Conservation (phyloP, 2,797 vertebrate species). For the Pterois miles region DNA sequence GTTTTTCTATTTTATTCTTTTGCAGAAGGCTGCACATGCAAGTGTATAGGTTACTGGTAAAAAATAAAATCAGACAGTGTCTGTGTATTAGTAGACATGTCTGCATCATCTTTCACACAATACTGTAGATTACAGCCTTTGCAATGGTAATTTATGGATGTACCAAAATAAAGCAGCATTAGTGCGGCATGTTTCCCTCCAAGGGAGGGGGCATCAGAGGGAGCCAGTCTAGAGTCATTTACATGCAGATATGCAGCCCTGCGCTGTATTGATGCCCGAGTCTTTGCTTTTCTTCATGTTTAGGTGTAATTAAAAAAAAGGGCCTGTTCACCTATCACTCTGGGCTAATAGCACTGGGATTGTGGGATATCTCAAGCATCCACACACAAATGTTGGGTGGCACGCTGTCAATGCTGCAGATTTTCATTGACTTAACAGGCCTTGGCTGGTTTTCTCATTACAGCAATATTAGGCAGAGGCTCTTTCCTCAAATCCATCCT, state of each 20-base stretch:
- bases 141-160: background rate
- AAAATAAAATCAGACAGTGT: background rate
- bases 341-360: slow-evolving; percentile 37
- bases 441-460: slow-evolving; percentile 23
- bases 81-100: background rate
- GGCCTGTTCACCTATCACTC: slow-evolving; percentile 19
- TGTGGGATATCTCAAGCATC: slow-evolving; percentile 32
- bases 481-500: background rate
- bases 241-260: background rate
- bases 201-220: background rate
- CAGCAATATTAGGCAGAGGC: background rate
- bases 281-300: slow-evolving; percentile 12
- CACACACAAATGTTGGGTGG: slow-evolving; percentile 33
- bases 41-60: background rate
- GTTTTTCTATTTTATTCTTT: background rate
- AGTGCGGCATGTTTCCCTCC: background rate
- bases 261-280: background rate
- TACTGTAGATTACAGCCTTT: background rate
- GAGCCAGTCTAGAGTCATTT: background rate
- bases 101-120: background rate
- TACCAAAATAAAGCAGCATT: background rate
- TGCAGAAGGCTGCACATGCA: background rate
- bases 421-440: slow-evolving; percentile 35
- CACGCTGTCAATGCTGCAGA: slow-evolving; percentile 20
- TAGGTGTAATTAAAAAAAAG: slow-evolving; percentile 44